phyloP scores from a whole-genome alignment of 2,888 invertebrate species.

The Emmelina monodactyla region DNA sequence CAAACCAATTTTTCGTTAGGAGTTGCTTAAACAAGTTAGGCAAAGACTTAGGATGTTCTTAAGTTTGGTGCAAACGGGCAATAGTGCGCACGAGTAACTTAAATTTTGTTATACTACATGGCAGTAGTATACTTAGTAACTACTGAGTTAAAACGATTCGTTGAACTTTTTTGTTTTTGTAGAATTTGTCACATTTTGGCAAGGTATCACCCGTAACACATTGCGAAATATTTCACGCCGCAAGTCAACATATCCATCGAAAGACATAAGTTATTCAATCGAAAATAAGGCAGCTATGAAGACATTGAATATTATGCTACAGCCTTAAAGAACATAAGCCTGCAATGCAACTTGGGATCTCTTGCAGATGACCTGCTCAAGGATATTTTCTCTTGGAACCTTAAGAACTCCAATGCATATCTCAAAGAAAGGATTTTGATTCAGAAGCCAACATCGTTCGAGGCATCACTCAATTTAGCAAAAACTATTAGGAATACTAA shows the following conservation, averaged over 20 bases:
- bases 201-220: no score
- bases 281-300: conserved; percentile 7
- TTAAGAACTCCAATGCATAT: conserved; percentile 1
- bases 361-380: not conserved
- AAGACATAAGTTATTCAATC: conserved; percentile 12
- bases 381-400: conserved; percentile 3
- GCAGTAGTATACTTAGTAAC: no score
- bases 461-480: conserved; percentile 1
- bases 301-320: conserved; percentile 6
- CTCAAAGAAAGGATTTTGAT: conserved; percentile 2
- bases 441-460: not conserved
- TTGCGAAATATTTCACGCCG: conserved; percentile 10
- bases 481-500: not conserved
- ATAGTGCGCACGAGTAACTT: no score
- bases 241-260: conserved; percentile 11
- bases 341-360: conserved; percentile 2
- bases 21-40: no score
- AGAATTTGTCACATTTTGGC: no score
- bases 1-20: no score
- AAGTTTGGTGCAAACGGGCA: no score
- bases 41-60: no score
- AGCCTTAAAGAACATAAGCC: conserved; percentile 4
- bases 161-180: no score
- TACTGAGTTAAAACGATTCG: no score
- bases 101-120: no score